These are phyloP conservation scores for Dendrocopos noguchii DNA, from an alignment of 2,113 vertebrate genomes.

Conservation along the genomic window DNA sequence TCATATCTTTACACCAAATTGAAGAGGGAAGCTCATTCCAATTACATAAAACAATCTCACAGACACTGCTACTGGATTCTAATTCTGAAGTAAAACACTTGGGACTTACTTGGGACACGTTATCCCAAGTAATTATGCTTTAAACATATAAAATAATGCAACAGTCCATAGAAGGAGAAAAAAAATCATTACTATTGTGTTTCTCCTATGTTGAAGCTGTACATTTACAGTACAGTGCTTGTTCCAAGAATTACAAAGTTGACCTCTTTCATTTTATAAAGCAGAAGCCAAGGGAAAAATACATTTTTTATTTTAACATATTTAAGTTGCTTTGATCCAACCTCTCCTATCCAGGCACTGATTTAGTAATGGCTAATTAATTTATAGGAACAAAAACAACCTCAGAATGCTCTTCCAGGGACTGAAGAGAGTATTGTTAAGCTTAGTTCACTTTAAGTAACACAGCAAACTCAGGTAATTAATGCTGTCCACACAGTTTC, in stretches of 20 bases:
- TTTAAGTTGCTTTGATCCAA: not conserved
- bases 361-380: conserved; percentile 10
- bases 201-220: conserved; percentile 50
- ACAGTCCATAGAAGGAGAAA: conserved; percentile 24
- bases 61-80: conserved; percentile 47
- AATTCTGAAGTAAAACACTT: conserved; percentile 59
- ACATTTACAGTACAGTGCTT: not conserved
- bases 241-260: not conserved
- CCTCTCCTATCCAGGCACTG: not conserved
- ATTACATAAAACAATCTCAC: conserved; percentile 51
- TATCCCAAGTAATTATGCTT: conserved; percentile 58
- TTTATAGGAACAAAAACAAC: not conserved
- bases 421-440: not conserved
- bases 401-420: not conserved
- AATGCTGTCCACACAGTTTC: not conserved
- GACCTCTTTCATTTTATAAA: not conserved
- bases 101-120: not conserved
- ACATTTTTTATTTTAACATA: not conserved
- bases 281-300: not conserved
- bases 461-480: not conserved
- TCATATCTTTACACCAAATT: conserved; percentile 60
- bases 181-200: conserved; percentile 17
- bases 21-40: conserved; percentile 55
- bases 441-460: not conserved
- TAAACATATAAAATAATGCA: conserved; percentile 23